A percentile compares a stretch with the other conserved stretches of the same genome.
These are phyloP conservation scores for Coccyzus lansbergi DNA, from an alignment of 2,797 vertebrate genomes.

Conservation along the genomic window DNA sequence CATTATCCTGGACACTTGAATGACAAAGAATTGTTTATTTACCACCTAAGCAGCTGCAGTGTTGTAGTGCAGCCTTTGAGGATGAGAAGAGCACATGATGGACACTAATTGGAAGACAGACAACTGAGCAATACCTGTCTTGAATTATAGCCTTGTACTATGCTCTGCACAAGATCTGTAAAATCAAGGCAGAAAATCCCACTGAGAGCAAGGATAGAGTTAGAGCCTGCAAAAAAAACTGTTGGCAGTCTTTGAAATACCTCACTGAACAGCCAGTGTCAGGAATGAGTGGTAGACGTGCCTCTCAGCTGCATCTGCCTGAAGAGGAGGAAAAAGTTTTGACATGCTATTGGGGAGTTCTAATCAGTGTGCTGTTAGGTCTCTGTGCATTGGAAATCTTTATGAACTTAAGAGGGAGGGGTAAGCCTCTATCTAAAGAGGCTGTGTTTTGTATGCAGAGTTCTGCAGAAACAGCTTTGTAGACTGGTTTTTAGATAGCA, in stretches of 20 bases:
- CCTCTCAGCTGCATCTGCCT: neutral
- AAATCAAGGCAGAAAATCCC: neutral
- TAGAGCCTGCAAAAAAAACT: neutral
- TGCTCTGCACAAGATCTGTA: neutral
- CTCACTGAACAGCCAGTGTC: neutral
- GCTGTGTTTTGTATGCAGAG: neutral
- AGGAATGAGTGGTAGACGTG: neutral
- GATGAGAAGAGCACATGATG: slow-evolving; percentile 16
- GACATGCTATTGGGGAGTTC: neutral
- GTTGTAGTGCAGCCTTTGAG: neutral
- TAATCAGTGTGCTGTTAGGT: neutral
- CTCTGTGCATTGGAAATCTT: neutral
- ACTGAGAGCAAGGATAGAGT: neutral
- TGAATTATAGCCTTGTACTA: slow-evolving; percentile 8
- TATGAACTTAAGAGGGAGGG: neutral
- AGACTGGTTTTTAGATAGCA: neutral
- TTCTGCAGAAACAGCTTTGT: neutral
- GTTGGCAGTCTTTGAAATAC: neutral
- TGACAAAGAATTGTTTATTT: slow-evolving; percentile 38
- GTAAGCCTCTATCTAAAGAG: neutral
- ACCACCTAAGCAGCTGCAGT: neutral
- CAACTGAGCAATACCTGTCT: neutral
- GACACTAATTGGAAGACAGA: slow-evolving; percentile 39
- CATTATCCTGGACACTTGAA: neutral
- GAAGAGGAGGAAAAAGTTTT: neutral